Conservation (phyloP, 2,113 vertebrate species). For the Hemibates koningsi region DNA sequence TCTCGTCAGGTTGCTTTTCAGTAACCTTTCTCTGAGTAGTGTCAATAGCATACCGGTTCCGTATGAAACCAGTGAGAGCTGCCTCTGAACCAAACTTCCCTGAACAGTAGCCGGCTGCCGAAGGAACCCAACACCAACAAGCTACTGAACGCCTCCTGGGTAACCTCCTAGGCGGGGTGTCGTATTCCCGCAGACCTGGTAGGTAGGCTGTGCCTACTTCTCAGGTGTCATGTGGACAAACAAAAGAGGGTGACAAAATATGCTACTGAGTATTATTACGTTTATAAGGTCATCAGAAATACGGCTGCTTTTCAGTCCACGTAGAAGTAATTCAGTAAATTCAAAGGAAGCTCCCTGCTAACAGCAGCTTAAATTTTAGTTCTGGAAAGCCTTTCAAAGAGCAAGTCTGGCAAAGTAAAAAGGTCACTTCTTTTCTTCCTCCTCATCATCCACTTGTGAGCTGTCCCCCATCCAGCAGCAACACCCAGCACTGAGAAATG, state of each 20-base stretch:
- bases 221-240: constrained; percentile 41
- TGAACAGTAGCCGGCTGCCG: neutral
- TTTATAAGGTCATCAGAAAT: neutral
- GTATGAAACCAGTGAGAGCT: neutral
- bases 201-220: neutral
- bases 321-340: neutral
- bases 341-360: neutral
- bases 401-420: neutral
- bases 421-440: neutral
- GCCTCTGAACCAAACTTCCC: neutral
- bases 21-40: neutral
- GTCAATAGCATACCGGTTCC: neutral
- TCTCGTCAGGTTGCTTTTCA: neutral
- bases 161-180: constrained; percentile 35
- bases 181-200: constrained; percentile 17
- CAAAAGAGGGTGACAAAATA: neutral
- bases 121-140: constrained; percentile 25
- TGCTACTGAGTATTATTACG: neutral
- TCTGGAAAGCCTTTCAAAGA: neutral
- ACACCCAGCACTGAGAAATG: neutral
- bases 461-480: neutral
- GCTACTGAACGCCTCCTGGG: neutral
- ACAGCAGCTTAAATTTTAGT: neutral
- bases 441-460: neutral
- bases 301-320: neutral